Evolutionary conservation across 2,113 vertebrate species (phyloP).

Genomic region (Dendropsophus ebraccatus): DNA sequence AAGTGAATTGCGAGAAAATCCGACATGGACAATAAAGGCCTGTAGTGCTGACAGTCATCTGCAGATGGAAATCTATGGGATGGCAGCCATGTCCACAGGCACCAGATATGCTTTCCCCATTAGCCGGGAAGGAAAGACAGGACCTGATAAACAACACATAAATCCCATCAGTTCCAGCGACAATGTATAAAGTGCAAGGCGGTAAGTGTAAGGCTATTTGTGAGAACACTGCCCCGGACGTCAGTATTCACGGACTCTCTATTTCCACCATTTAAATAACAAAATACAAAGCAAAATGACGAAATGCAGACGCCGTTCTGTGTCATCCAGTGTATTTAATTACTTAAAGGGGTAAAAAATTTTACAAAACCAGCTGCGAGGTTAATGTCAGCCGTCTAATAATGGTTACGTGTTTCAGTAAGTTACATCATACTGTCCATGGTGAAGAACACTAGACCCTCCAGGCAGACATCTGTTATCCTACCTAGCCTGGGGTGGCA

Average conservation of each 20-base stretch:
- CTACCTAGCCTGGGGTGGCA: not conserved
- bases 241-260: not conserved
- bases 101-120: not conserved
- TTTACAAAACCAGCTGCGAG: not conserved
- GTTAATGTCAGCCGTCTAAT: slow-evolving; percentile 4
- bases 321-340: not conserved
- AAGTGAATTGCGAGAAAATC: not conserved
- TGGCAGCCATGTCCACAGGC: not conserved
- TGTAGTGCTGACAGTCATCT: too few relatives aligned
- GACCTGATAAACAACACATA: not conserved
- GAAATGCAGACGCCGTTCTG: not conserved
- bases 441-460: not conserved
- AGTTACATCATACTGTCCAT: slow-evolving; percentile 34
- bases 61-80: not conserved
- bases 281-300: not conserved
- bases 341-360: not conserved
- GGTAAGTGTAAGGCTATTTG: too few relatives aligned
- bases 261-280: not conserved
- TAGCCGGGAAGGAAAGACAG: not conserved
- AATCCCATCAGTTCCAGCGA: not conserved
- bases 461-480: slow-evolving; percentile 1
- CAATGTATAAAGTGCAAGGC: too few relatives aligned
- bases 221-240: too few relatives aligned
- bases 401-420: not conserved
- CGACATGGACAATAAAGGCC: not conserved